These are phyloP conservation scores for Eretmocerus hayati DNA, from an alignment of 2,888 invertebrate species.

Conservation along the genomic window DNA sequence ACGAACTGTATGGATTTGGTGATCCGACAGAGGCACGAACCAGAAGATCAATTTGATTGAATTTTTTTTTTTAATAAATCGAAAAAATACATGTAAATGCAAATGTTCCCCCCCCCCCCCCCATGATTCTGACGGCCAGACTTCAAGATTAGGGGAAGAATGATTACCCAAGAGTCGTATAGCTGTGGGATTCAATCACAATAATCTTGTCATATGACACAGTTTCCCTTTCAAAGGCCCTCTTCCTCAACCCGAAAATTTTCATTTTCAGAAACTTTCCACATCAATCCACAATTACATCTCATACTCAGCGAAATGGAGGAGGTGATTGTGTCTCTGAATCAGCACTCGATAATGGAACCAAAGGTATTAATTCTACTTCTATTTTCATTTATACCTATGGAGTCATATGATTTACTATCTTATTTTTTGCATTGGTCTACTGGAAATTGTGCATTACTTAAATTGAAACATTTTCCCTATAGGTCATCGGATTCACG, in stretches of 20 bases:
- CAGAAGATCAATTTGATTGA: too few species aligned
- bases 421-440: not conserved
- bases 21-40: too few species aligned
- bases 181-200: not conserved
- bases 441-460: not conserved
- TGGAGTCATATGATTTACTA: not conserved
- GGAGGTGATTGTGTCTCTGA: slow-evolving; percentile 76
- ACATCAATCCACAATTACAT: slow-evolving; percentile 86
- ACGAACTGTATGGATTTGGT: too few species aligned
- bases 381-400: not conserved
- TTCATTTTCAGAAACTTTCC: slow-evolving; percentile 67
- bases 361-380: slow-evolving; percentile 64
- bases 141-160: too few species aligned
- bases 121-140: too few species aligned
- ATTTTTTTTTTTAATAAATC: too few species aligned
- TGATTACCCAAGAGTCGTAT: too few species aligned
- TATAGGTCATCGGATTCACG: slow-evolving; percentile 73
- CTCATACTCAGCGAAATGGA: slow-evolving; percentile 71
- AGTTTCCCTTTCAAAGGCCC: not conserved
- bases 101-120: too few species aligned
- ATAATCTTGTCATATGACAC: not conserved
- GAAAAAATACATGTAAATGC: too few species aligned
- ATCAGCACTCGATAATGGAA: slow-evolving; percentile 86
- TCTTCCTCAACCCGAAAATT: too few species aligned
- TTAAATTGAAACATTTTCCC: not conserved